A percentile compares a stretch with the other conserved stretches of the same genome.
phyloP scores from a whole-genome alignment of 2,888 invertebrate species.

The Flexamia atlantica region DNA sequence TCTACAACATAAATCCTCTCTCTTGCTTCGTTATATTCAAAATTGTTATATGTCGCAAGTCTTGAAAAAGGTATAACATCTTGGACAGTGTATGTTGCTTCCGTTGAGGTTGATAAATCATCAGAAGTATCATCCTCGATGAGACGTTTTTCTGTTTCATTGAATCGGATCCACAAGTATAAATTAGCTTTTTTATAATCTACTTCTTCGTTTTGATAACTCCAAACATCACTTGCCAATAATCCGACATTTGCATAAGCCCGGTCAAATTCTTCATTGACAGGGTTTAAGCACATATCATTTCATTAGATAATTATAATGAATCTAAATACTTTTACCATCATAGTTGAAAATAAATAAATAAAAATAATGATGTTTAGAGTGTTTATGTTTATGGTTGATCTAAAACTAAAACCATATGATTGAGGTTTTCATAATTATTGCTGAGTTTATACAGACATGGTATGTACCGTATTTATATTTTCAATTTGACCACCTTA shows the following conservation, averaged over 20 bases:
- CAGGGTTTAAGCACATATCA: slow-evolving; percentile 41
- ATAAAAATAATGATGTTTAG: slow-evolving; percentile 25
- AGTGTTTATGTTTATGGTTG: slow-evolving; percentile 5
- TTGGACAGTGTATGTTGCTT: slow-evolving; percentile 29
- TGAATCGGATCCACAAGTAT: slow-evolving; percentile 53
- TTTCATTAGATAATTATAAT: slow-evolving; percentile 14
- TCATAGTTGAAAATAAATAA: slow-evolving; percentile 16
- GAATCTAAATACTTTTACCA: slow-evolving; percentile 11
- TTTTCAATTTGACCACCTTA: too few relatives aligned
- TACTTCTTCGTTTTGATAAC: slow-evolving; percentile 5
- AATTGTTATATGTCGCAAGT: slow-evolving; percentile 49
- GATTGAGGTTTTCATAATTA: neutral
- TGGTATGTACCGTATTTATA: too few relatives aligned
- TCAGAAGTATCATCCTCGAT: slow-evolving; percentile 24
- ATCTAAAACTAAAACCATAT: neutral
- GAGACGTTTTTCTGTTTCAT: slow-evolving; percentile 48
- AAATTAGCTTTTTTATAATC: slow-evolving; percentile 53
- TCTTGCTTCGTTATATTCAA: slow-evolving; percentile 10
- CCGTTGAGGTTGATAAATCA: neutral
- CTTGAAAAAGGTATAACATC: slow-evolving; percentile 50
- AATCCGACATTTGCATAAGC: slow-evolving; percentile 59
- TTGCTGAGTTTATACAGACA: neutral
- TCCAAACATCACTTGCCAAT: slow-evolving; percentile 56
- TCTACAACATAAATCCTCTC: slow-evolving; percentile 8
- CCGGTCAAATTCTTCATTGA: slow-evolving; percentile 51